Evolutionary conservation across 1,140 invertebrate genomes (phyloP), one percentile per base, ranked within the genome.

Genomic region (Xylocopa sonorina): DNA sequence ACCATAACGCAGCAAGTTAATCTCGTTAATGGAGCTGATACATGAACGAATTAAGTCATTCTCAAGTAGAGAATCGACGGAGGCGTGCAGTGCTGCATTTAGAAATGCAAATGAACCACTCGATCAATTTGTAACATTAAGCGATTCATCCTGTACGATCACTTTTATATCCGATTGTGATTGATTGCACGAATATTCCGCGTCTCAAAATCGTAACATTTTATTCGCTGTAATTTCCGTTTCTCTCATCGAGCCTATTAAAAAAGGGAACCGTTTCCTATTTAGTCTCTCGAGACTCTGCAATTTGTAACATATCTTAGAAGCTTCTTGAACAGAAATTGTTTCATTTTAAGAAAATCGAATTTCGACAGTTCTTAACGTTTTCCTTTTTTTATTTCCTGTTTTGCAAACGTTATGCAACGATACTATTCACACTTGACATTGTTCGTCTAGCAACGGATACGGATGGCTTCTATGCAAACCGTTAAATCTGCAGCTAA

Each of bases 401-500:
- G 32, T 16, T 5, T n/a, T n/a, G n/a, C n/a, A n/a, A 57, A 18
- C 9, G 18, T 34, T n/a, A 12, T 21, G 32, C 29, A n/a, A 60
- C 2, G 21, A 34, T 38, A 14, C 21, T 29, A n/a, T 53, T 41
- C 60, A 24, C 14, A 18, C 7, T 60, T 16, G 24, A 66, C 82
- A 84, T 78, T 80, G 86, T 84, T 78, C 72, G 53, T 64, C 68
- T 64, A 21, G 21, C 21, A 80, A 76, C 82, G 68, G 81, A 75
- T 77, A 72, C 82, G 57, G 80, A 79, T 80, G 78, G 43, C 76
- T 83, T 84, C 79, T 64, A 83, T n/a, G 53, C 71, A 80, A 81
- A 88, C 86, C 84, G 86, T 86, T 86, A 88, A 88, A 83, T 83
- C 83, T 81, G 64, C 69, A 68, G 69, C 43, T 63, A 34, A 84